These are phyloP conservation scores for Drosophila lowei DNA, from an alignment of 1,140 invertebrate genomes.

Conservation along the genomic window DNA sequence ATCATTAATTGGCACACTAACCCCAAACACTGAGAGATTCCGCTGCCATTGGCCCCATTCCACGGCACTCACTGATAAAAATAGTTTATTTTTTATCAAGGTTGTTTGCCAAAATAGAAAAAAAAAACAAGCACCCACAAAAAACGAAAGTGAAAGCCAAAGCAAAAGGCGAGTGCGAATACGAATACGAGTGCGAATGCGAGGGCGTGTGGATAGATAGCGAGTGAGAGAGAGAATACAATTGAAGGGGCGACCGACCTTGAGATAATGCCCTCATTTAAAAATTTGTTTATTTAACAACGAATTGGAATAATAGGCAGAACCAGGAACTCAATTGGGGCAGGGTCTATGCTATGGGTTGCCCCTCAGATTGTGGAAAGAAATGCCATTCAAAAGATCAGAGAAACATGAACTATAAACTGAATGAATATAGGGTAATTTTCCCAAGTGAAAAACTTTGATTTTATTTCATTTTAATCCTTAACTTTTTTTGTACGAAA, in stretches of 20 bases:
- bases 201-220: conserved; percentile 48
- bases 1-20: conserved; percentile 80
- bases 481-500: not conserved
- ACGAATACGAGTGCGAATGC: conserved; percentile 28
- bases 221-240: conserved; percentile 27
- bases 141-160: conserved; percentile 52
- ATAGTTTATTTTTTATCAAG: conserved; percentile 74
- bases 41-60: conserved; percentile 74
- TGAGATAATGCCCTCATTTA: conserved; percentile 75
- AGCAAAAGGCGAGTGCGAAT: conserved; percentile 11
- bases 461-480: not conserved
- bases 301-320: conserved; percentile 9
- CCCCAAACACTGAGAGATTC: conserved; percentile 65
- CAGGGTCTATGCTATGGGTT: not conserved
- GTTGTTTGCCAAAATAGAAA: conserved; percentile 61
- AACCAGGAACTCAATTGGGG: not conserved
- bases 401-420: too few relatives aligned
- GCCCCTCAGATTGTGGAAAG: not conserved
- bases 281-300: conserved; percentile 47
- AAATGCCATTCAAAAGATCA: too few relatives aligned
- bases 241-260: conserved; percentile 53
- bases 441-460: too few relatives aligned
- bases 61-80: conserved; percentile 66
- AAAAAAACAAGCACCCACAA: conserved; percentile 39
- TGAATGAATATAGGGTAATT: not conserved